Evolutionary conservation across 2,888 invertebrate species (phyloP), one percentile per base, ranked within the genome.

Genomic region (Archips crataeganus): DNA sequence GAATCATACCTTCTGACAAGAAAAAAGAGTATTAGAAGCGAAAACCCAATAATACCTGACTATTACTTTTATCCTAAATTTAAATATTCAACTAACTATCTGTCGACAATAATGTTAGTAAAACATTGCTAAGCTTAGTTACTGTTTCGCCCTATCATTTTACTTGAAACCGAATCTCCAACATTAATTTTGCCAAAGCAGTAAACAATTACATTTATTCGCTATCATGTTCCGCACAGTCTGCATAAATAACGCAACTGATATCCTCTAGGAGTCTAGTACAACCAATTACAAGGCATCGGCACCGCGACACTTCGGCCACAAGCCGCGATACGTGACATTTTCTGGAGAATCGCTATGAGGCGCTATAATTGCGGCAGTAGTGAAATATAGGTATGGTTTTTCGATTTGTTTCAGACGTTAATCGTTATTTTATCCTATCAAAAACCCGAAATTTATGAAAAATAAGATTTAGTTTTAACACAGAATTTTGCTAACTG

Each of bases 211-310:
- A 57, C 47, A 63, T 47, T 63, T 34, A 63, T 63, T 34, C n/a
- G 13, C 47, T 13, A 47, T 49, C 47, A 63, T 34, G 42, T 42
- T 10, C 47, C 8, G 32, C 13, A 45, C 47, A n/a, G 32, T 45
- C 47, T 15, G 32, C 65, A 65, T 51, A 65, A 65, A 65, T 70
- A 70, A 76, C 63, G 76, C 42, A 42, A 76, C 76, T 81, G 85
- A 85, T 85, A 85, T 85, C 85, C 84, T 80, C 80, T 79, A 78
- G 77, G 78, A 23, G 23, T 23, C 23, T 23, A 23, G 23, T 23
- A 77, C 77, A 78, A 79, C 81, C 85, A 85, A 85, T 85, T 85
- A 85, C 85, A 83, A 85, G 82, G 78, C 81, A 77, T 78, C 76
- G 77, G 77, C 73, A 59, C 60, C 71, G 63, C 81, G 10, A n/a